These are phyloP conservation scores for Delia radicum DNA, from an alignment of 1,140 invertebrate genomes.

Conservation along the genomic window DNA sequence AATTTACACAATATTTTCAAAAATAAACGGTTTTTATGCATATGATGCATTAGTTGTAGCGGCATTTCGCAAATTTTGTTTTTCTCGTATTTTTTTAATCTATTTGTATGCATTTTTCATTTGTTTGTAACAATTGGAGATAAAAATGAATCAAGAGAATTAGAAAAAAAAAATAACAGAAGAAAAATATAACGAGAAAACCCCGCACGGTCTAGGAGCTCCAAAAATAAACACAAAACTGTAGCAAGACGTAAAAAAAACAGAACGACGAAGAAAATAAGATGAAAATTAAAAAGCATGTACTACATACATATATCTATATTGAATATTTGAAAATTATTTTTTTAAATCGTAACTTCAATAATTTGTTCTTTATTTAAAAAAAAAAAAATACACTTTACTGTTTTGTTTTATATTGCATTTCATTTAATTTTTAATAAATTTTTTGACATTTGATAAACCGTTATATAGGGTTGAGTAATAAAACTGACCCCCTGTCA, in stretches of 20 bases:
- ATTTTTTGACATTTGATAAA: background rate
- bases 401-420: background rate
- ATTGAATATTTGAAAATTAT: too few species aligned
- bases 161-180: background rate
- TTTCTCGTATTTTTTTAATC: background rate
- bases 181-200: background rate
- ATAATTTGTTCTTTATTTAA: background rate
- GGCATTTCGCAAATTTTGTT: background rate
- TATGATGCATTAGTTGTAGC: background rate
- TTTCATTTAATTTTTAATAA: background rate
- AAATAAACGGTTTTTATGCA: too few species aligned
- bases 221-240: slow-evolving; percentile 25
- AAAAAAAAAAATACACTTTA: too few species aligned
- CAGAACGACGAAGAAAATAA: background rate
- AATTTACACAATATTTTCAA: background rate
- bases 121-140: background rate
- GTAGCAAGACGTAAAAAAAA: slow-evolving; percentile 1
- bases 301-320: background rate
- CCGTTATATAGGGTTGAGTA: background rate
- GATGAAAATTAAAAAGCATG: too few species aligned
- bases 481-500: background rate
- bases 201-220: slow-evolving; percentile 10
- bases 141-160: background rate
- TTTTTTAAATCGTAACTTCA: background rate
- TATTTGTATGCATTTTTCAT: background rate